These are phyloP conservation scores for Zeus faber DNA, from an alignment of 2,113 vertebrate species.

Conservation along the genomic window DNA sequence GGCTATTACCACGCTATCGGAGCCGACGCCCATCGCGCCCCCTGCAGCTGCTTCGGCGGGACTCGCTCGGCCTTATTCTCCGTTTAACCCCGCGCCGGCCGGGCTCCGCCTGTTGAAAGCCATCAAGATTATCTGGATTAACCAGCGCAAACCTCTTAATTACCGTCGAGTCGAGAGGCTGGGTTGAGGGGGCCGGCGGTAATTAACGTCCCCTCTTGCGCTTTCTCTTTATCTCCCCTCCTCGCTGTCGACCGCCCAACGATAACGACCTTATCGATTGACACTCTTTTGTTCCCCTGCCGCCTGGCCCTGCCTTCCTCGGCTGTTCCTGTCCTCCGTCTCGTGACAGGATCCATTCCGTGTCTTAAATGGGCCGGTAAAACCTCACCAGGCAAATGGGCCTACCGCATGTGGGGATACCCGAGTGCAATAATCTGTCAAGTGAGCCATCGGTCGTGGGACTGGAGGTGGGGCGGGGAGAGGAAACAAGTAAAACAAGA, in stretches of 20 bases:
- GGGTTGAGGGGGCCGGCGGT: slow-evolving; percentile 21
- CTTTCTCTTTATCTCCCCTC: slow-evolving; percentile 17
- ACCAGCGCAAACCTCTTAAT: slow-evolving; percentile 24
- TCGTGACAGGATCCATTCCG: background rate
- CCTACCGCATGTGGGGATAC: too few species aligned
- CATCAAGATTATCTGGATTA: slow-evolving; percentile 24
- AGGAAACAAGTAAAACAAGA: too few species aligned
- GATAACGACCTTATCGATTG: background rate
- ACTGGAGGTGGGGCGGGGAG: too few species aligned
- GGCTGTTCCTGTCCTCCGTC: background rate
- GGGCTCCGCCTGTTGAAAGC: slow-evolving; percentile 8
- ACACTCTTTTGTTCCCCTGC: background rate
- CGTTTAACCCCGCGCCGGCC: background rate
- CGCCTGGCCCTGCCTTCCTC: background rate
- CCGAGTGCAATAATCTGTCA: too few species aligned
- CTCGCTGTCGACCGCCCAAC: slow-evolving; percentile 7
- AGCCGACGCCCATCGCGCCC: slow-evolving; percentile 27
- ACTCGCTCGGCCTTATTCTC: background rate
- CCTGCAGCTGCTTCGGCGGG: too few species aligned
- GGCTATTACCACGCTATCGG: slow-evolving; percentile 3
- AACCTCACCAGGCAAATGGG: too few species aligned
- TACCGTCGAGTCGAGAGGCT: slow-evolving; percentile 14
- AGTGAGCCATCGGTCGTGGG: too few species aligned
- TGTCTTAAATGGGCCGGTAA: too few species aligned
- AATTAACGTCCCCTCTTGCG: slow-evolving; percentile 19